Evolutionary conservation across 1,140 invertebrate genomes (phyloP), one percentile per base, ranked within the genome.

Genomic region (Popillia japonica): DNA sequence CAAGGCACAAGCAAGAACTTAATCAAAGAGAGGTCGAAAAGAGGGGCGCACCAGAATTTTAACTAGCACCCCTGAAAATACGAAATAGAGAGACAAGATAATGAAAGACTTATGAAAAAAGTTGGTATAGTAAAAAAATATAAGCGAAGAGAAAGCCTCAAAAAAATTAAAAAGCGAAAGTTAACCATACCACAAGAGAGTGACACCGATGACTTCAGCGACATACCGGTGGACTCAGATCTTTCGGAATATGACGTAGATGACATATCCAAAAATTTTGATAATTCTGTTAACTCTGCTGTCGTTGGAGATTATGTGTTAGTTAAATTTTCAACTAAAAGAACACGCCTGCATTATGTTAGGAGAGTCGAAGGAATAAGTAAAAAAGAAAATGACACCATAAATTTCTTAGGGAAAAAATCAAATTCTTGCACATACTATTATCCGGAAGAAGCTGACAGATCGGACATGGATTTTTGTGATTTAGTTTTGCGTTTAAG

Each of bases 81-180:
- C 44, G 77, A 23, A 59, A 64, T 80, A 27, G 79, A 78, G 78
- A 75, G 14, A 14, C 8, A 44, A 40, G 11, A 55, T 42, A 11
- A 10, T 10, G 44, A 34, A 40, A 40, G 17, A n/a, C 55, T n/a
- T n/a, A 78, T 17, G 77, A 77, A 75, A 44, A 75, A 61, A 77
- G 40, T 34, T 34, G 27, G 27, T 34, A 34, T 34, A 34, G 27
- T 34, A 34, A 34, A 34, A 34, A 34, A 34, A 34, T 34, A 34
- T 34, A 34, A 34, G 27, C 27, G 27, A 34, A 34, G 27, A 34
- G 27, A 34, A 34, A 34, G 27, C 4, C 27, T 4, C 27, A 75
- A 68, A 68, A 23, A 27, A n/a, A n/a, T n/a, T n/a, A n/a, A n/a
- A 55, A 72, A 81, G 79, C 80, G 85, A 76, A 85, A 82, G 78